Evolutionary conservation across 2,888 invertebrate genomes (phyloP), one percentile per base, ranked within the genome.

Genomic region (Luperina testacea): DNA sequence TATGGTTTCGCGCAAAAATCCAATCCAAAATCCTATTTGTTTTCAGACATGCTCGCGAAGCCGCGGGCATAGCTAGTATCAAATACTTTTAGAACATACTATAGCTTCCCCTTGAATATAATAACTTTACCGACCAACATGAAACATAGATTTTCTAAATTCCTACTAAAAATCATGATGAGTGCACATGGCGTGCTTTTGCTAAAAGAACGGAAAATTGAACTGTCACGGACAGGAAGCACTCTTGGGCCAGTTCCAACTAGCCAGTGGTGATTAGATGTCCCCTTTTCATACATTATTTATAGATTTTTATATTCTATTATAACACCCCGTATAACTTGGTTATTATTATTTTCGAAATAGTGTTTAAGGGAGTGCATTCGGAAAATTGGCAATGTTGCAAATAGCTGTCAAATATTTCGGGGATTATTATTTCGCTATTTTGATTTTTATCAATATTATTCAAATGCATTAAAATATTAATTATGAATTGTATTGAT

Each of bases 161-260:
- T 67, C 64, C 48, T 17, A 53, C 27, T 69, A 83, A 83, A 83
- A 83, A 57, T 78, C 84, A 53, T 59, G 69, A 73, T 83, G 87
- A 73, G 84, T 79, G 72, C 67, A 59, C 80, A 68, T 72, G 78
- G 65, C 74, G 42, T 75, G 74, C 27, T 70, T 82, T 79, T 73
- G 70, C 80, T 86, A 67, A 83, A 79, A 83, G 84, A 51, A 87
- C 86, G 82, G 90, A 91, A 94, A 94, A 94, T 94, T 92, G 92
- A 91, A 88, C 93, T 94, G 94, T 94, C 94, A 92, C 80, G 57
- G 77, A 70, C 94, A 94, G 89, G 57, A 73, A 70, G 77, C 63
- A 45, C 80, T 57, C 61, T 88, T 93, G 94, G 94, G 90, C 48
- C 3, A 24, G 24, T 69, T 89, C 94, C 94, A 92, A 90, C 90